Conservation (phyloP, 2,113 vertebrate genomes). For the Geothlypis trichas region DNA sequence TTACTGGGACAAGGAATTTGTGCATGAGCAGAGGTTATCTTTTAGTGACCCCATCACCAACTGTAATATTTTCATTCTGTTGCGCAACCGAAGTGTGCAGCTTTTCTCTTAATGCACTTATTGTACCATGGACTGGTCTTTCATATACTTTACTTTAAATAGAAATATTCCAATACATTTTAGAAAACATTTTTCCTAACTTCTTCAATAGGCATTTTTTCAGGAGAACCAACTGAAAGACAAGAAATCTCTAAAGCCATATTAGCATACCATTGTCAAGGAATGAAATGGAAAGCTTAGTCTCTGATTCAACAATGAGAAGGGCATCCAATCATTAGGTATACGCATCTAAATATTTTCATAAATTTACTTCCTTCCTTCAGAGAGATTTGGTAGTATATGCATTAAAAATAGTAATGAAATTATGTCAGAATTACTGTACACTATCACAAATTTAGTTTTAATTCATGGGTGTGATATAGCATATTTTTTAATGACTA, state of each 20-base stretch:
- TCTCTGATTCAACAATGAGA: background rate
- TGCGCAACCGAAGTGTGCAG: background rate
- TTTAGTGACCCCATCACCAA: background rate
- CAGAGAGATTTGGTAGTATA: background rate
- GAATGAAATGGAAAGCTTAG: background rate
- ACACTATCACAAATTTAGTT: background rate
- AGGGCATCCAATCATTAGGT: background rate
- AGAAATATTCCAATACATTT: background rate
- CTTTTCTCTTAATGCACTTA: background rate
- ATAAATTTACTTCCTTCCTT: background rate
- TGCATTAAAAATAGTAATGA: background rate
- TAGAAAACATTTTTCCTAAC: background rate
- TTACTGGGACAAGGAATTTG: background rate
- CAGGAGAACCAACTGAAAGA: background rate
- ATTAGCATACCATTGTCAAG: background rate
- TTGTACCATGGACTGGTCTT: background rate
- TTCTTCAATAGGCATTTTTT: background rate
- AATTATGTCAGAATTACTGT: background rate
- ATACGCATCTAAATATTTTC: background rate
- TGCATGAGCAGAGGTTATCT: background rate
- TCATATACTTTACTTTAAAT: background rate
- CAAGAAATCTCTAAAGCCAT: background rate
- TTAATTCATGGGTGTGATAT: background rate
- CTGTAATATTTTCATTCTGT: background rate
- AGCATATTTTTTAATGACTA: background rate